Evolutionary conservation across 2,888 invertebrate genomes (phyloP).

Genomic region (Allolobophora icterica): DNA sequence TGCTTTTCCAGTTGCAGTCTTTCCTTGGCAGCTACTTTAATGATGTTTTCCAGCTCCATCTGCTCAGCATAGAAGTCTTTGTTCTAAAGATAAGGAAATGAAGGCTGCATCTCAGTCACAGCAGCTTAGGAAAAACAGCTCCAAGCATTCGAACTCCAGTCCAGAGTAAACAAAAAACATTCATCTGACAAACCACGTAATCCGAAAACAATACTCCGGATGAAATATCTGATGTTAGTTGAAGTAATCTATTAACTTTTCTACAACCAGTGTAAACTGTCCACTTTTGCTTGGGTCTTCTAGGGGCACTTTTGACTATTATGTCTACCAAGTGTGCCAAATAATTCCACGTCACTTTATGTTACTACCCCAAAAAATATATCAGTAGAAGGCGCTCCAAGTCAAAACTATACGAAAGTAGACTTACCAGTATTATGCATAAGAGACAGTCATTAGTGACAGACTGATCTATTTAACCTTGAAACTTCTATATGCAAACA

Average conservation of each 20-base stretch:
- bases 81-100: conserved; percentile 41
- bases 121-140: not conserved
- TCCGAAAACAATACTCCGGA: not conserved
- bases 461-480: too few relatives aligned
- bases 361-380: not conserved
- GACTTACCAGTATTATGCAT: not conserved
- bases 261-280: not conserved
- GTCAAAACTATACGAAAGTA: not conserved
- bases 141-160: not conserved
- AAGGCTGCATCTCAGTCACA: not conserved
- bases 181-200: not conserved
- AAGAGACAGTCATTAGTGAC: too few relatives aligned
- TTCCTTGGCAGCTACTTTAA: conserved; percentile 66
- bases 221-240: not conserved
- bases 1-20: conserved; percentile 65
- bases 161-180: not conserved
- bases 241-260: too few relatives aligned
- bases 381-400: not conserved
- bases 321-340: not conserved
- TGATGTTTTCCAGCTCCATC: conserved; percentile 62
- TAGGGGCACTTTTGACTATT: not conserved
- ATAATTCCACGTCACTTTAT: not conserved
- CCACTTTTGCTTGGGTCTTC: not conserved
- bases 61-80: conserved; percentile 54
- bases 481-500: too few relatives aligned